A percentile compares a stretch with the other conserved stretches of the same genome.
Conservation (phyloP, 2,888 invertebrate species). For the Drosophila lacicola region DNA sequence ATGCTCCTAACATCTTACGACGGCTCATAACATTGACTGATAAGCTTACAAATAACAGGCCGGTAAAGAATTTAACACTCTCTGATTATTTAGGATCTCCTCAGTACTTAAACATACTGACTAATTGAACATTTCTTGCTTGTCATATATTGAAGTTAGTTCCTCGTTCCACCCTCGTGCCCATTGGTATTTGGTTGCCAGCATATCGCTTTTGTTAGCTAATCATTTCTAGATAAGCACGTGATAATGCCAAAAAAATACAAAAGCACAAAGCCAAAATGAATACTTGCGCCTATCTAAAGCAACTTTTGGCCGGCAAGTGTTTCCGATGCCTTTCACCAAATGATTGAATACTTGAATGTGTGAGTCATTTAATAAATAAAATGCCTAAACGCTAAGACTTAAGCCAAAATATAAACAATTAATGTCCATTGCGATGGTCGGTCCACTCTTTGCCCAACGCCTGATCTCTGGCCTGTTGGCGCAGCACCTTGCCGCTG, state of each 20-base stretch:
- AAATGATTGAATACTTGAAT: constrained; percentile 43
- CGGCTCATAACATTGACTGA: no score
- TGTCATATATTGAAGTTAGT: not conserved
- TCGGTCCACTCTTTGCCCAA: constrained; percentile 79
- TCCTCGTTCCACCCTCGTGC: constrained; percentile 28
- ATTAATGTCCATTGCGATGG: constrained; percentile 57
- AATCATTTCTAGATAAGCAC: constrained; percentile 63
- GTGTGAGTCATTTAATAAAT: constrained; percentile 50
- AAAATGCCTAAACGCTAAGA: constrained; percentile 24
- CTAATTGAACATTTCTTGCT: not conserved
- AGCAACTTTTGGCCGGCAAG: constrained; percentile 9
- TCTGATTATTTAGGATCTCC: not conserved
- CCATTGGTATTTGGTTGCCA: constrained; percentile 11
- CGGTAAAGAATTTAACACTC: no score
- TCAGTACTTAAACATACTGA: not conserved
- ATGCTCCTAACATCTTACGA: no score
- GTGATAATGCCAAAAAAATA: constrained; percentile 50
- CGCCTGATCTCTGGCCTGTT: constrained; percentile 78
- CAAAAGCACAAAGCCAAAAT: constrained; percentile 30
- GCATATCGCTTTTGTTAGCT: constrained; percentile 25
- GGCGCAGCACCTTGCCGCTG: constrained; percentile 78
- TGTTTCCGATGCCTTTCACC: constrained; percentile 16
- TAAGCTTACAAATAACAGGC: no score
- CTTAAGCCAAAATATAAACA: constrained; percentile 19
- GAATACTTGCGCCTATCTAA: constrained; percentile 39